Evolutionary conservation across 2,113 vertebrate species (phyloP), one percentile per base, ranked within the genome.

Genomic region (Proteles cristata): DNA sequence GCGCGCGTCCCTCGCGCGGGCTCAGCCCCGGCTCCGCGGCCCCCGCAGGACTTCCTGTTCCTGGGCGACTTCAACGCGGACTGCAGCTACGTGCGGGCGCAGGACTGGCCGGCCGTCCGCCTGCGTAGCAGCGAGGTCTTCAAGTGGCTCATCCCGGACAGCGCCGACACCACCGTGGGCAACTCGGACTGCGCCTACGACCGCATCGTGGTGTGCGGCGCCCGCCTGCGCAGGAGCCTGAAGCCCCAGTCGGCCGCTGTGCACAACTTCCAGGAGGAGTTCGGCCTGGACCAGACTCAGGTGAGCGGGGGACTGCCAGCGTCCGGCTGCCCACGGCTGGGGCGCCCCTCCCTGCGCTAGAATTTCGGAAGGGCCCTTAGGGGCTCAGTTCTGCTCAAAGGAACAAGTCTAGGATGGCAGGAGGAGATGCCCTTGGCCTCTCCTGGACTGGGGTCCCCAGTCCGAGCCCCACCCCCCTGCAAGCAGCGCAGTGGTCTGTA

Each of bases 11-110:
- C 43, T 15, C 39, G 5, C 3, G 17, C 1, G 39, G n/a, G 31
- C 85, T 90, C 48, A 80, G 86, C 83, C 45, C 19, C 0, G 2
- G 17, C 23, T 11, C 7, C 7, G 12, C 2, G 33, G 11, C 3
- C 14, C 66, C 79, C 6, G 0, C 98, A 99, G 99, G 99, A 99
- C 97, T 98, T 99, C 17, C 90, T 99, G 61, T 99, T 99, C 89
- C 98, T 99, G 93, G 99, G 99, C 0, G 99, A 99, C 98, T 99
- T 99, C 98, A 99, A 99, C 0, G 97, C 99, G 0, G 99, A 99
- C 90, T 99, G 99, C 6, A 97, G 0, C n/a, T 99, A 99, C 0
- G 99, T 99, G 1, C 79, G 81, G 2, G 74, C 9, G 0, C 97
- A 99, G 0, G 98, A 99, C 39, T 99, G 99, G 99, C 2, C 98